Evolutionary conservation across 2,113 vertebrate genomes (phyloP), one percentile per base, ranked within the genome.

Genomic region (Rousettus leschenaultii): DNA sequence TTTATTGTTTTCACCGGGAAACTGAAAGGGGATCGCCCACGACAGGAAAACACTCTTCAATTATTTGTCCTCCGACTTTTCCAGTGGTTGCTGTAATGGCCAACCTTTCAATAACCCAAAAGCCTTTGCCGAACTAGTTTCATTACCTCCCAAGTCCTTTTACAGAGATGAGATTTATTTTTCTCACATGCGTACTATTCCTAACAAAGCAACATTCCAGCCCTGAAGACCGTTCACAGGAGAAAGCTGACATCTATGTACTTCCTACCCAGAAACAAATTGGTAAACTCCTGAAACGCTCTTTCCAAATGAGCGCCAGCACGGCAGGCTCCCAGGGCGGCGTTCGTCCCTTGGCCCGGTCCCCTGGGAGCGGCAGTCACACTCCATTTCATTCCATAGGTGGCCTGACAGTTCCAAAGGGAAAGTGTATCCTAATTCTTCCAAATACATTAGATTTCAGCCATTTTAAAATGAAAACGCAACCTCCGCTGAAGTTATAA

Each of bases 371-470:
- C 10, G 84, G 40, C 80, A 87, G 89, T 97, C 95, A 97, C 35
- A 26, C n/a, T 92, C 85, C 13, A 82, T 97, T 96, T 97, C 70
- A 88, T 95, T 97, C 24, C 4, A 40, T 4, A 21, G 82, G 95
- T 73, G 86, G 59, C 53, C 90, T 96, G 86, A 71, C 91, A 97
- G 88, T 95, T 97, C 94, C 78, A 96, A 97, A 83, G 94, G 94
- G 82, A 75, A 75, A 92, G 73, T 63, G 91, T 40, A 97, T 14
- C 92, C 63, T 96, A 92, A 87, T 96, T 97, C 97, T 97, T 96
- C 43, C 70, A 96, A 97, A 95, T 97, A 97, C 97, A 98, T 97
- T 97, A 97, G 74, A 95, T 97, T 97, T 82, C 79, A 96, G 94
- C 57, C 21, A 70, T 94, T 97, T 96, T 97, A 97, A 95, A 97